phyloP scores from a whole-genome alignment of 2,888 invertebrate species.

The Nomada hirtipes region DNA sequence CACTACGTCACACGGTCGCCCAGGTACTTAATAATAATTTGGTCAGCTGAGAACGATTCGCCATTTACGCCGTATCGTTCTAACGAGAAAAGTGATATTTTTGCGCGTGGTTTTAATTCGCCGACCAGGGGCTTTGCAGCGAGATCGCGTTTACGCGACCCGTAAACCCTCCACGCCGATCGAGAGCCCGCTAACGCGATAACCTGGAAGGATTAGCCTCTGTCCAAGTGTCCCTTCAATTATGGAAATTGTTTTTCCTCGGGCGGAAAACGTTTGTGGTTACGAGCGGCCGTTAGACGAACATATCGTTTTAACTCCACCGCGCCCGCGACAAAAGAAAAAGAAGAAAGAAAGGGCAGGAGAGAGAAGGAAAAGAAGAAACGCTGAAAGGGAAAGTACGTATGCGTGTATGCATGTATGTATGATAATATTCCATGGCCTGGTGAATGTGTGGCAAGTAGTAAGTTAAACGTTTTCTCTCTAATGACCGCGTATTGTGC shows the following conservation, averaged over 20 bases:
- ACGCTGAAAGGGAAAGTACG: slow-evolving; percentile 30
- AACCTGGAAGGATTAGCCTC: slow-evolving; percentile 29
- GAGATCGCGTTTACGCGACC: slow-evolving; percentile 26
- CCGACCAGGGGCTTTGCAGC: background rate
- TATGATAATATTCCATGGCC: background rate
- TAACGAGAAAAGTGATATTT: no score
- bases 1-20: no score
- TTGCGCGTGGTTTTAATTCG: no score
- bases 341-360: background rate
- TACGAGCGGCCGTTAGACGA: slow-evolving; percentile 36
- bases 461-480: slow-evolving; percentile 42
- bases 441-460: background rate
- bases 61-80: no score
- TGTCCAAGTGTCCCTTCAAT: slow-evolving; percentile 51
- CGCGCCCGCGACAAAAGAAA: background rate
- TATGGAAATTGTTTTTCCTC: slow-evolving; percentile 59
- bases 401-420: background rate
- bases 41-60: no score
- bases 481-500: slow-evolving; percentile 46
- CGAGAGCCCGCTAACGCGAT: slow-evolving; percentile 30
- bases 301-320: slow-evolving; percentile 20
- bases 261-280: slow-evolving; percentile 51
- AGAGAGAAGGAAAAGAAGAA: background rate
- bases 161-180: slow-evolving; percentile 31
- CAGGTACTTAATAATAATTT: no score